Evolutionary conservation across 2,797 vertebrate genomes (phyloP).

Genomic region (Chaunax sp.): DNA sequence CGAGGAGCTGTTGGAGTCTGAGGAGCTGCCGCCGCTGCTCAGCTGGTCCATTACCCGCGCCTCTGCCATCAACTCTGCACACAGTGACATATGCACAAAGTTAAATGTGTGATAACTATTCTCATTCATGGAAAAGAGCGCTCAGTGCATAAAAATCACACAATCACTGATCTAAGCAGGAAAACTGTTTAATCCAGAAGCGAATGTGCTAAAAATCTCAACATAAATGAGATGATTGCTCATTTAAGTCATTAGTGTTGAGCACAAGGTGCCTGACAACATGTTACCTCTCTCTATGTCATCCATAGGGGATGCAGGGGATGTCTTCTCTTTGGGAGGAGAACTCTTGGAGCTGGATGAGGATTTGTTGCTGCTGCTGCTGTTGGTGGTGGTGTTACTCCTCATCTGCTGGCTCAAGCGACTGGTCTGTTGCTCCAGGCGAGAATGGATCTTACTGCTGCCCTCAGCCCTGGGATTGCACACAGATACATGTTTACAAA

Average conservation of each 20-base stretch:
- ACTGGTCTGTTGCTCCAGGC: slow-evolving; percentile 84
- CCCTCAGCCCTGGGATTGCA: slow-evolving; percentile 89
- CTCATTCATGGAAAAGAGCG: not conserved
- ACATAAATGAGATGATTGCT: not conserved
- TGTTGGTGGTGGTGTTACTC: slow-evolving; percentile 78
- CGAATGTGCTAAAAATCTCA: too few species aligned
- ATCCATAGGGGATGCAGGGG: slow-evolving; percentile 91
- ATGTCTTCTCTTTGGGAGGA: slow-evolving; percentile 90
- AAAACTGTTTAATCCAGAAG: not conserved
- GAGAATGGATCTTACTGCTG: slow-evolving; percentile 95
- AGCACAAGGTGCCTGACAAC: too few species aligned
- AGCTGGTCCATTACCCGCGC: slow-evolving; percentile 94
- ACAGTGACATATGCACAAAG: not conserved
- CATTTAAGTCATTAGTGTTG: not conserved
- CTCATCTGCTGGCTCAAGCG: slow-evolving; percentile 84
- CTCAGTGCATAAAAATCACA: not conserved
- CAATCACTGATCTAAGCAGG: not conserved
- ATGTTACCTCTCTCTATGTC: slow-evolving; percentile 93
- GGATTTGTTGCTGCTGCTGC: slow-evolving; percentile 75
- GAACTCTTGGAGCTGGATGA: slow-evolving; percentile 85
- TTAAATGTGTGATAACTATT: not conserved
- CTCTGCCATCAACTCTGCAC: slow-evolving; percentile 95
- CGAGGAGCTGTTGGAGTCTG: slow-evolving; percentile 92
- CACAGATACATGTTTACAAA: not conserved
- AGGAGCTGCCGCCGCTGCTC: slow-evolving; percentile 94